phyloP scores from a whole-genome alignment of 2,113 vertebrate species.

The Saccopteryx leptura region DNA sequence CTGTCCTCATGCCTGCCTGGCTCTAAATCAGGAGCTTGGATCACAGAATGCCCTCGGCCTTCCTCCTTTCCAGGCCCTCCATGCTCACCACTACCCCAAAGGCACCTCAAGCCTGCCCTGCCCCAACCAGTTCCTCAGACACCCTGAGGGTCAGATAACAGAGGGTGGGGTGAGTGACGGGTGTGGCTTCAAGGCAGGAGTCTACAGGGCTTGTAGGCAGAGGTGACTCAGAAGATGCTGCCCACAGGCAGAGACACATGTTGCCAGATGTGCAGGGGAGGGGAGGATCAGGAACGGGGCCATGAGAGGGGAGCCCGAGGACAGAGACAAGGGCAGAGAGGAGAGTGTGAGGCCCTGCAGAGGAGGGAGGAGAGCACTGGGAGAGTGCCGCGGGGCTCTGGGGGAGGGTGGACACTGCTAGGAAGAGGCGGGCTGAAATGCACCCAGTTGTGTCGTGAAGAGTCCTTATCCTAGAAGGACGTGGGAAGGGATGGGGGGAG shows the following conservation, averaged over 20 bases:
- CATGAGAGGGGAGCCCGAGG: background rate
- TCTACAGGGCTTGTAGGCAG: background rate
- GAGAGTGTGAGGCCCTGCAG: no score
- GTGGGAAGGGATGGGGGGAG: no score
- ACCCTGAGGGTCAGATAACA: slow-evolving; percentile 7
- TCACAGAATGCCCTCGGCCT: background rate
- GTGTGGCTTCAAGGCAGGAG: background rate
- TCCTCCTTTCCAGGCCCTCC: background rate
- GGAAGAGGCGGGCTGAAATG: background rate
- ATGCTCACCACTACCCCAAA: background rate
- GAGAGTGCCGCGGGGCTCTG: background rate
- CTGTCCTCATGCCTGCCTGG: background rate
- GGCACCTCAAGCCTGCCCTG: background rate
- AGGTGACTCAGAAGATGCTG: background rate
- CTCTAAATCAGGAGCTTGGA: background rate
- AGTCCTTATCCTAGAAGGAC: background rate
- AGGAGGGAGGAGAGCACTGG: background rate
- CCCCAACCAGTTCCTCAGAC: slow-evolving; percentile 47
- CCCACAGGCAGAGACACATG: background rate
- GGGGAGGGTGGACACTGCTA: background rate
- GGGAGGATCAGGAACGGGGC: background rate
- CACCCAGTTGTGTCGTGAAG: background rate
- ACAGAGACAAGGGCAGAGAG: no score
- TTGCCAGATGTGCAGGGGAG: background rate
- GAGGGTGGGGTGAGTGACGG: background rate